phyloP scores from a whole-genome alignment of 1,140 invertebrate genomes.

The Xylocopa sonorina region DNA sequence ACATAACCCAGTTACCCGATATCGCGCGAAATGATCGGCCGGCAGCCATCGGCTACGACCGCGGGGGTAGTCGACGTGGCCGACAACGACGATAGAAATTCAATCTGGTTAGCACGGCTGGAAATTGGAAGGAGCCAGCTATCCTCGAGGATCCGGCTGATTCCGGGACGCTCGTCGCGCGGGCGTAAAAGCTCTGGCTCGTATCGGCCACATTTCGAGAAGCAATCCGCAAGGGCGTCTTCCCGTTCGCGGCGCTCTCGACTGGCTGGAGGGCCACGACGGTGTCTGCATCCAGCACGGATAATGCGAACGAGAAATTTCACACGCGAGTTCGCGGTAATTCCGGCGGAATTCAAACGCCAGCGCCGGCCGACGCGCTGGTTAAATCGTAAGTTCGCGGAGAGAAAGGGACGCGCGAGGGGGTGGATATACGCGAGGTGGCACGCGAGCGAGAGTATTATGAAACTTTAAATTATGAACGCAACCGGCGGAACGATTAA shows the following conservation, averaged over 20 bases:
- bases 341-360: slow-evolving; percentile 58
- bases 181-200: slow-evolving; percentile 41
- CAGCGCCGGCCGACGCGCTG: not conserved
- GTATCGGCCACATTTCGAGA: slow-evolving; percentile 66
- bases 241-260: slow-evolving; percentile 37
- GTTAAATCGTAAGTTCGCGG: slow-evolving; percentile 52
- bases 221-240: slow-evolving; percentile 64
- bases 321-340: slow-evolving; percentile 60
- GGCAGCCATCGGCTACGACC: slow-evolving; percentile 48
- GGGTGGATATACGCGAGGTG: not conserved
- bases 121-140: slow-evolving; percentile 75
- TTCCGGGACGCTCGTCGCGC: slow-evolving; percentile 58
- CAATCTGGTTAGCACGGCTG: slow-evolving; percentile 75
- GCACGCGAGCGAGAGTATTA: slow-evolving; percentile 24
- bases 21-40: slow-evolving; percentile 74
- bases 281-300: slow-evolving; percentile 47
- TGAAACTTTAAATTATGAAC: slow-evolving; percentile 57
- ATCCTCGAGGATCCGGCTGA: slow-evolving; percentile 54
- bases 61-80: slow-evolving; percentile 21
- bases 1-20: slow-evolving; percentile 72
- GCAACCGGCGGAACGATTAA: slow-evolving; percentile 40
- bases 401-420: not conserved
- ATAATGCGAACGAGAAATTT: slow-evolving; percentile 61
- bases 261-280: not conserved
- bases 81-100: slow-evolving; percentile 74